Percentiles rank a stretch among this genome's conserved stretches.
These are phyloP conservation scores for Salvator merianae DNA, from an alignment of 2,113 vertebrate species.

Conservation along the genomic window DNA sequence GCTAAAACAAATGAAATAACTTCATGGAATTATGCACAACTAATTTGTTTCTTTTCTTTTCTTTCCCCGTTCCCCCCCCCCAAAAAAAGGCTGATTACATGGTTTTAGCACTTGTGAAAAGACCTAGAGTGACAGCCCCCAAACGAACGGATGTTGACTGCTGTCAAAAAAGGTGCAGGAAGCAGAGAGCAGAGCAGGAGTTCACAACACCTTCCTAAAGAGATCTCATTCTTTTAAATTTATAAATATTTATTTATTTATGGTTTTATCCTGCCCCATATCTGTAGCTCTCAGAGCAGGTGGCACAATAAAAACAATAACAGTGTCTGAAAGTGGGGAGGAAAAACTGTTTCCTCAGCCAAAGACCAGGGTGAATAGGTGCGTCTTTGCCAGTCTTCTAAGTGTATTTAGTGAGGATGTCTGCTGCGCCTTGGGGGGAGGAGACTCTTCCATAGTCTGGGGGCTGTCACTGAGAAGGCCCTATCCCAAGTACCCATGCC, in stretches of 20 bases:
- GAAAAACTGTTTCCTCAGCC: no score
- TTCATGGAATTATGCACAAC: slow-evolving; percentile 49
- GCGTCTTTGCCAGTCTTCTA: no score
- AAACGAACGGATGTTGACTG: not conserved
- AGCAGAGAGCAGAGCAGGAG: not conserved
- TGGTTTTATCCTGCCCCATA: no score
- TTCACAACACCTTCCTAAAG: not conserved
- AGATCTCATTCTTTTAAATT: not conserved
- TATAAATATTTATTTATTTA: no score
- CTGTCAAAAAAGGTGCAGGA: not conserved
- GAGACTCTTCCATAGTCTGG: not conserved
- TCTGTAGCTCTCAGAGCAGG: no score
- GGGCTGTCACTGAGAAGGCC: not conserved
- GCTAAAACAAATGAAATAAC: slow-evolving; percentile 61
- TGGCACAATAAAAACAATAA: no score
- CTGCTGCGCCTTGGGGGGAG: no score
- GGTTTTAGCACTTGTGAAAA: not conserved
- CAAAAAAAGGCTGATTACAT: not conserved
- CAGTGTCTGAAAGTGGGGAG: no score
- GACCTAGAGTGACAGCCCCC: not conserved
- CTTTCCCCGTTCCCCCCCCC: not conserved
- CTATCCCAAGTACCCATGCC: no score
- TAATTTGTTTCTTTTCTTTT: slow-evolving; percentile 40
- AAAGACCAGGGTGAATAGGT: no score
- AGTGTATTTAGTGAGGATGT: no score